phyloP scores from a whole-genome alignment of 2,888 invertebrate genomes.

The Perithous albicinctus region DNA sequence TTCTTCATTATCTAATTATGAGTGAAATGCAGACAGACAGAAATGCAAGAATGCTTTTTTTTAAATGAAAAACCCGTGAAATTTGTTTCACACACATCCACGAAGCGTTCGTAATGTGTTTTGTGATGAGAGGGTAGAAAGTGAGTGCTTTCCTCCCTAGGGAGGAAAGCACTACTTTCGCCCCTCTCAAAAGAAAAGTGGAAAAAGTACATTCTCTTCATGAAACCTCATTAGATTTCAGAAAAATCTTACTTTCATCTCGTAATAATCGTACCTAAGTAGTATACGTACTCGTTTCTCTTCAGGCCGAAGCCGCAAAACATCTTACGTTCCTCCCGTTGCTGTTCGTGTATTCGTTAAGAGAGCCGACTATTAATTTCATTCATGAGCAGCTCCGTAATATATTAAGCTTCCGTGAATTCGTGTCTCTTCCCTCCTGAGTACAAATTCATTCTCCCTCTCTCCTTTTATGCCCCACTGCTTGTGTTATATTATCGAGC shows the following conservation, averaged over 20 bases:
- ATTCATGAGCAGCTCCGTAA: conserved; percentile 44
- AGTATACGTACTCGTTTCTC: background rate
- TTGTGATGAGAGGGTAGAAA: no score
- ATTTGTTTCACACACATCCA: no score
- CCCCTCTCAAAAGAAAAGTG: no score
- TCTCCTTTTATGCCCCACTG: background rate
- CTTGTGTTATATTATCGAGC: conserved; percentile 16
- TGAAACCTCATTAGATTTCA: background rate
- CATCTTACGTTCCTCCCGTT: background rate
- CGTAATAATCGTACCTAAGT: background rate
- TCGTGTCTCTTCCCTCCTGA: conserved; percentile 3
- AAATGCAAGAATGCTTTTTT: no score
- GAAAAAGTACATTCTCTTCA: background rate
- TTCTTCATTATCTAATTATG: background rate
- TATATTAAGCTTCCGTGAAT: conserved; percentile 37
- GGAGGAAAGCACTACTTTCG: no score
- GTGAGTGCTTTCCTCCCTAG: no score
- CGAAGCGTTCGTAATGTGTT: no score
- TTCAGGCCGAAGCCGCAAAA: background rate
- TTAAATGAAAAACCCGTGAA: no score
- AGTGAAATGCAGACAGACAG: no score
- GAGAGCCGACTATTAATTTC: conserved; percentile 55
- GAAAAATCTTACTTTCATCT: background rate
- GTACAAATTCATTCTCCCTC: conserved; percentile 15
- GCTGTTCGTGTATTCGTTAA: conserved; percentile 37